Base-by-base conservation (phyloP, 2,113 vertebrate species). In the Myrmecophaga tridactyla region DNA sequence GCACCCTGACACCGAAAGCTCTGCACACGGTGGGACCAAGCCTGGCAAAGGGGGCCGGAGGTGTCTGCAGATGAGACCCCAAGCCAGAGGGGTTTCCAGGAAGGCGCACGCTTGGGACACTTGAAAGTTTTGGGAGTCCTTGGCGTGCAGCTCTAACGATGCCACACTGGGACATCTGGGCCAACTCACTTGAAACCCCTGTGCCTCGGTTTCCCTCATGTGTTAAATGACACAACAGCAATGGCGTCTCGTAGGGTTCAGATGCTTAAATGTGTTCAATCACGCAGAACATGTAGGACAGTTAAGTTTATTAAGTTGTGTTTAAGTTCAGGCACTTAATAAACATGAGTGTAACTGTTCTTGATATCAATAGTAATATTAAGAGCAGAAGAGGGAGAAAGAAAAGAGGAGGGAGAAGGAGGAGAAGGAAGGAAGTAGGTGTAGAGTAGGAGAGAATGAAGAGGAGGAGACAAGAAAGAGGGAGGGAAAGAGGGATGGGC, bases 251-350 rank as follows among this genome's bases (percentile, higher is more conserved):
- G 11, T 8, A 20, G 85, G 56, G 31, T 20, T 15, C 5, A 48
- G 41, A 3, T 39, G 34, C 31, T 65, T 8, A 36, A 31, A 21
- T 21, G 58, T 12, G 3, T 51, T 13, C 25, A 21, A 3, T 41
- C 78, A 31, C 2, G 25, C 15, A 6, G 34, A 48, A 48, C 14
- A 8, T 21, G 36, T 17, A 62, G 21, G 51, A 70, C 11, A 10
- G 51, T 23, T 21, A 58, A 58, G 56, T 23, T 58, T 7, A 58
- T 21, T 58, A 23, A 7, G 56, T 23, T 58, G 21, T 21, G 56
- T 20, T n/a, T 58, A 2, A 5, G 41, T 17, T 0, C 9, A 62
- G 53, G 14, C 39, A 20, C 56, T 46, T 17, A 1, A 25, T 0
- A 15, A 36, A 65, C 0, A 27, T 18, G 2, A 23, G 56, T 51